phyloP scores from a whole-genome alignment of 2,797 vertebrate species.

The Heterohyrax brucei region DNA sequence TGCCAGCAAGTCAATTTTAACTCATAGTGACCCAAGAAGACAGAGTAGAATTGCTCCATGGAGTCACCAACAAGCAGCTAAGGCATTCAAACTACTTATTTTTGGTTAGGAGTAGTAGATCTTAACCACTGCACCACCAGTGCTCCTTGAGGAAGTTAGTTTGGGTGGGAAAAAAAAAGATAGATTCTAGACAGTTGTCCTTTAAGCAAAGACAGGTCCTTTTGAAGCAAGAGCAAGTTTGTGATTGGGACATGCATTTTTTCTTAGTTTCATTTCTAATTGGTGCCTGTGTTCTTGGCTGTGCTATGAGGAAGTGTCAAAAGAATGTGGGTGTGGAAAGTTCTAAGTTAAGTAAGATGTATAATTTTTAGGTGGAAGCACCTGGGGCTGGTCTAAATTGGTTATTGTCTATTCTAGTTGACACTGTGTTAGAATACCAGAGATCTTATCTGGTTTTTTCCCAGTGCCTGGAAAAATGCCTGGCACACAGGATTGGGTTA shows the following conservation, averaged over 20 bases:
- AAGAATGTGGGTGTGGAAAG: not conserved
- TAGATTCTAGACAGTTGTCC: not conserved
- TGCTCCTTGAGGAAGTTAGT: not conserved
- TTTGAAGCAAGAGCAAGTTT: not conserved
- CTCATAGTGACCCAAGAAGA: too few species aligned
- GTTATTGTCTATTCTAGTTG: not conserved
- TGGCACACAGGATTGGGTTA: not conserved
- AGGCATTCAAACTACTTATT: too few species aligned
- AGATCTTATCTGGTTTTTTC: not conserved
- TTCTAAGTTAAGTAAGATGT: not conserved
- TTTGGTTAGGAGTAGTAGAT: too few species aligned
- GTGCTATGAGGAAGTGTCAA: not conserved
- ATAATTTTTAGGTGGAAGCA: not conserved
- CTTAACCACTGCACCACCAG: too few species aligned
- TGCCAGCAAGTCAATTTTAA: too few species aligned
- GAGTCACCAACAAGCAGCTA: too few species aligned
- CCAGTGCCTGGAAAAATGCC: not conserved
- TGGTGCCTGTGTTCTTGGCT: not conserved
- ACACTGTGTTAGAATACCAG: not conserved
- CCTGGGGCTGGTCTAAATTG: not conserved
- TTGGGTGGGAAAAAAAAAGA: not conserved
- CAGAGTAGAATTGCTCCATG: too few species aligned
- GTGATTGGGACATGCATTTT: not conserved
- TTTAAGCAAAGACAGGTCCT: not conserved
- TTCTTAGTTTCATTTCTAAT: not conserved